Evolutionary conservation across 2,797 vertebrate genomes (phyloP).

Genomic region (Lagodon rhomboides): DNA sequence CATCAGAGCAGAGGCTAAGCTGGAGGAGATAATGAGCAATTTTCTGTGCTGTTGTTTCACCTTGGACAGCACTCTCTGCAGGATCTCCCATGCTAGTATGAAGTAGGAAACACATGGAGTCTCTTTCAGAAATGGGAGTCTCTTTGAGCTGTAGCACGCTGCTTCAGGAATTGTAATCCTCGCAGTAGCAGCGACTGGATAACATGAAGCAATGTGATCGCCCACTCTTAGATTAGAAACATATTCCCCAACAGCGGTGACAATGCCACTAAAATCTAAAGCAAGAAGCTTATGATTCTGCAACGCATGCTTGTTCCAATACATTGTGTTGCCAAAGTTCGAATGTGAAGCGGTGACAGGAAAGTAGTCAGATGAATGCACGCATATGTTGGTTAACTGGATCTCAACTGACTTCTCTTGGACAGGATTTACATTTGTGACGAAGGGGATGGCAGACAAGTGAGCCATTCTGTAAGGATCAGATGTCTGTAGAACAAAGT

Average conservation of each 20-base stretch:
- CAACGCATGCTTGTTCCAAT: conserved; percentile 85
- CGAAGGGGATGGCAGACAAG: conserved; percentile 79
- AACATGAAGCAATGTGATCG: conserved; percentile 88
- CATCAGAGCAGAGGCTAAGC: conserved; percentile 73
- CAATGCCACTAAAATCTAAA: conserved; percentile 88
- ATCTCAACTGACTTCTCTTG: conserved; percentile 82
- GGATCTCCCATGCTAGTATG: conserved; percentile 88
- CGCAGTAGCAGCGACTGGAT: conserved; percentile 82
- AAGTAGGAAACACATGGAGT: conserved; percentile 89
- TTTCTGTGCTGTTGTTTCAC: conserved; percentile 72
- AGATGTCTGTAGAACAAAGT: conserved; percentile 84
- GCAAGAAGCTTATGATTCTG: conserved; percentile 85
- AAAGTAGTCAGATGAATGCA: conserved; percentile 92
- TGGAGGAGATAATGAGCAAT: conserved; percentile 77
- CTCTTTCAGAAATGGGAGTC: conserved; percentile 81
- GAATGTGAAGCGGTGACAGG: conserved; percentile 86
- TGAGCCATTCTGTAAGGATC: conserved; percentile 80
- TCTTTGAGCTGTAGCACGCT: conserved; percentile 84
- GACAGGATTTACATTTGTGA: conserved; percentile 28
- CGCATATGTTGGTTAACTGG: conserved; percentile 84
- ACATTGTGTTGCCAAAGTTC: conserved; percentile 84
- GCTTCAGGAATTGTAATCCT: conserved; percentile 83
- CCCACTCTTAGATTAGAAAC: conserved; percentile 85
- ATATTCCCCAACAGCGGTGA: conserved; percentile 83
- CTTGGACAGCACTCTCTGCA: conserved; percentile 75